phyloP scores from a whole-genome alignment of 2,797 vertebrate species.

The Coreius guichenoti region DNA sequence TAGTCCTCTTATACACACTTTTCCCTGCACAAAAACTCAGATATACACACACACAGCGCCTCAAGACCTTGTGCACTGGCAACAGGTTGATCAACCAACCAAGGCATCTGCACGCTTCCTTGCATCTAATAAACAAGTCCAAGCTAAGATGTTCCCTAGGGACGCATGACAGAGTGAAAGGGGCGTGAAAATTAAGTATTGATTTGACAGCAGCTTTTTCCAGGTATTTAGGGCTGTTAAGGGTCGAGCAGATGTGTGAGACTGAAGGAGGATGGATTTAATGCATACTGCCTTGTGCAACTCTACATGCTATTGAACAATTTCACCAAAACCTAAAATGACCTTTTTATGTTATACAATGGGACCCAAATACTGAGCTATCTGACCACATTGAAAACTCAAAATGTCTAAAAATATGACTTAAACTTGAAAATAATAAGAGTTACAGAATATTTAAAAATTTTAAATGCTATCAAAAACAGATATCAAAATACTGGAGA shows the following conservation, averaged over 20 bases:
- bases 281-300: not conserved
- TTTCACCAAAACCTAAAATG: not conserved
- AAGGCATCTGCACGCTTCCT: not conserved
- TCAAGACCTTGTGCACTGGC: not conserved
- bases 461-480: not conserved
- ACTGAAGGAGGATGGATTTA: not conserved
- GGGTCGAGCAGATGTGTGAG: not conserved
- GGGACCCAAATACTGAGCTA: not conserved
- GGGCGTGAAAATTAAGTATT: constrained; percentile 41
- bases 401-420: not conserved
- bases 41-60: not conserved
- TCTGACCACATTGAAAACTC: not conserved
- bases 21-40: constrained; percentile 2
- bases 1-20: not conserved
- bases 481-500: not conserved
- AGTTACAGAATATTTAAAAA: not conserved
- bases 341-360: not conserved
- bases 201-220: constrained; percentile 53
- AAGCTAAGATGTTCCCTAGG: constrained; percentile 9
- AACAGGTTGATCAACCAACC: constrained; percentile 12
- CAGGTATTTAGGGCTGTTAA: constrained; percentile 20
- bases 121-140: constrained; percentile 11
- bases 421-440: not conserved
- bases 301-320: not conserved
- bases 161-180: not conserved